Evolutionary conservation across 2,797 vertebrate species (phyloP).

Genomic region (Crocodylus rhombifer): DNA sequence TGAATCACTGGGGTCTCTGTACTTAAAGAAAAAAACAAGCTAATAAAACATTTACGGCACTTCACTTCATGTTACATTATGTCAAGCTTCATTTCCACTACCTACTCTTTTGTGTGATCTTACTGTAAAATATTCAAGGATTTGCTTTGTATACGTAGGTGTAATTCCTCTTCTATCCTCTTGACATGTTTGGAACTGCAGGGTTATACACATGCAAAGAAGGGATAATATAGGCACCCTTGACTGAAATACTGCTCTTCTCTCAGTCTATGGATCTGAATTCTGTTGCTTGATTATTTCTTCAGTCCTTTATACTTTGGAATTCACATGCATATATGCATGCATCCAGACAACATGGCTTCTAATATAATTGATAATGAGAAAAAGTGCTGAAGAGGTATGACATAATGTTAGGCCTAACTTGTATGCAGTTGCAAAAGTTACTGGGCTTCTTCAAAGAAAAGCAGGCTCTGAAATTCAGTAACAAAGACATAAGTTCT

Average conservation of each 20-base stretch:
- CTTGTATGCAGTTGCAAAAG: not conserved
- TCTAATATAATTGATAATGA: not conserved
- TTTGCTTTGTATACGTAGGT: not conserved
- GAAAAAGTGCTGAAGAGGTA: not conserved
- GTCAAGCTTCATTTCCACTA: not conserved
- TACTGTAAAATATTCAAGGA: conserved; percentile 2
- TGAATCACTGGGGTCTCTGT: not conserved
- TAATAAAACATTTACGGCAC: not conserved
- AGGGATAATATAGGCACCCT: not conserved
- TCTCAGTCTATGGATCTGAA: not conserved
- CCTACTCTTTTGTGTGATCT: not conserved
- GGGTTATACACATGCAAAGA: not conserved
- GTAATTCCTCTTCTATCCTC: not conserved
- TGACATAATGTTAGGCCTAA: not conserved
- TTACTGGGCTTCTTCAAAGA: not conserved
- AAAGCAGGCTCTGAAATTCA: not conserved
- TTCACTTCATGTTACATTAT: not conserved
- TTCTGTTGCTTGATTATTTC: not conserved
- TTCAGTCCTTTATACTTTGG: not conserved
- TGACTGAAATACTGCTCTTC: no score
- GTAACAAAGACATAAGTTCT: not conserved
- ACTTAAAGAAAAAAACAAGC: not conserved
- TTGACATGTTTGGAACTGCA: not conserved
- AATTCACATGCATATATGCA: not conserved
- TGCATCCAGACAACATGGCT: not conserved